A percentile compares a stretch with the other conserved stretches of the same genome.
Conservation (phyloP, 2,113 vertebrate species). For the Menura novaehollandiae region DNA sequence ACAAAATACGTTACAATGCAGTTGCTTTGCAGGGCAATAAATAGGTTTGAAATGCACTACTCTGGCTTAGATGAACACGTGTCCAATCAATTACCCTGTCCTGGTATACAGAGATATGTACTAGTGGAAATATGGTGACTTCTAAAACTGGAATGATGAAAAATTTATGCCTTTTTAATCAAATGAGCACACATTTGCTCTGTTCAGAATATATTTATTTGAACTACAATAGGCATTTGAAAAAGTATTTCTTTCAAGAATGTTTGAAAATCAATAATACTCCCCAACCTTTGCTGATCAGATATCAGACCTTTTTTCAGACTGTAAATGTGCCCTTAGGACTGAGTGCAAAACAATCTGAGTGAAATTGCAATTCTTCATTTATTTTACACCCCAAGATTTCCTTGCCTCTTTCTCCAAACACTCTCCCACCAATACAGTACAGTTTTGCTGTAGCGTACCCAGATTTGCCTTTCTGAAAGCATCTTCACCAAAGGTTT, state of each 20-base stretch:
- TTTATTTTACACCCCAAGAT: background rate
- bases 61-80: background rate
- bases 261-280: conserved; percentile 14
- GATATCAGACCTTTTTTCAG: background rate
- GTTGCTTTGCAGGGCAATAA: conserved; percentile 26
- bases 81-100: conserved; percentile 1
- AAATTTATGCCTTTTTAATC: conserved; percentile 13
- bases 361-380: background rate
- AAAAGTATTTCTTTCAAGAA: background rate
- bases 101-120: background rate
- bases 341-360: background rate
- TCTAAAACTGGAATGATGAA: conserved; percentile 20
- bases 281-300: background rate
- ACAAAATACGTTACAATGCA: background rate
- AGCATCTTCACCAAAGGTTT: background rate
- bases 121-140: background rate
- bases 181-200: background rate
- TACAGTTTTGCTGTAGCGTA: background rate
- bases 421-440: background rate
- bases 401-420: background rate
- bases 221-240: background rate
- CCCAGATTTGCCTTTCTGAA: background rate
- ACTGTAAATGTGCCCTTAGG: background rate
- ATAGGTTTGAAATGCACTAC: conserved; percentile 33
- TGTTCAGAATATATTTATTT: background rate